phyloP scores from a whole-genome alignment of 2,113 vertebrate genomes.

The Vireo altiloquus region DNA sequence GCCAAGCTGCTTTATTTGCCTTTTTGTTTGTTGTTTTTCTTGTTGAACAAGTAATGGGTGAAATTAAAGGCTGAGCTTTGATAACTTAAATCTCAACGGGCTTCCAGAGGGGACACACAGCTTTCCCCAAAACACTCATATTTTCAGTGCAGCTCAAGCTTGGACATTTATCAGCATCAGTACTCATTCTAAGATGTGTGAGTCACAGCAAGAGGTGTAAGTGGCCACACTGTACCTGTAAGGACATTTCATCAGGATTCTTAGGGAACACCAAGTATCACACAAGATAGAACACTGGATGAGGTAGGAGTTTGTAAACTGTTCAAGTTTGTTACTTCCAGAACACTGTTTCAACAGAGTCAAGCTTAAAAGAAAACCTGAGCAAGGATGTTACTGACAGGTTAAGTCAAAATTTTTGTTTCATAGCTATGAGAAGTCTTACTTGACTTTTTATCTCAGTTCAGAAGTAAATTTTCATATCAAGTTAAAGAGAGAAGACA shows the following conservation, averaged over 20 bases:
- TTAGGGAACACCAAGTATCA: not conserved
- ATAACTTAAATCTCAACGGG: not conserved
- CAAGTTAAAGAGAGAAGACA: not conserved
- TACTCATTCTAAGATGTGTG: not conserved
- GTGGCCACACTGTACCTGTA: not conserved
- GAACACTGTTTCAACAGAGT: not conserved
- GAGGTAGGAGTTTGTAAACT: not conserved
- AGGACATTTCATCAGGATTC: not conserved
- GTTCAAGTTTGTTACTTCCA: not conserved
- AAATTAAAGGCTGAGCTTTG: not conserved
- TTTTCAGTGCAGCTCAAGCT: not conserved
- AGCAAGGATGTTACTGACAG: not conserved
- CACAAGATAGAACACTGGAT: not conserved
- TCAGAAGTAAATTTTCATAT: not conserved
- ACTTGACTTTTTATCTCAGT: not conserved
- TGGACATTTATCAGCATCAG: not conserved
- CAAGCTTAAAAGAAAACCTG: not conserved
- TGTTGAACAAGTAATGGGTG: not conserved
- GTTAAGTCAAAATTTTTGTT: not conserved
- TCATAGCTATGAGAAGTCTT: not conserved
- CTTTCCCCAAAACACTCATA: not conserved
- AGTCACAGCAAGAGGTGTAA: not conserved
- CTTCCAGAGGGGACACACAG: not conserved
- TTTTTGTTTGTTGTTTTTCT: not conserved
- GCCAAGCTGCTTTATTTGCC: not conserved